phyloP scores from a whole-genome alignment of 1,140 invertebrate species.

The Tetramorium simillimum region DNA sequence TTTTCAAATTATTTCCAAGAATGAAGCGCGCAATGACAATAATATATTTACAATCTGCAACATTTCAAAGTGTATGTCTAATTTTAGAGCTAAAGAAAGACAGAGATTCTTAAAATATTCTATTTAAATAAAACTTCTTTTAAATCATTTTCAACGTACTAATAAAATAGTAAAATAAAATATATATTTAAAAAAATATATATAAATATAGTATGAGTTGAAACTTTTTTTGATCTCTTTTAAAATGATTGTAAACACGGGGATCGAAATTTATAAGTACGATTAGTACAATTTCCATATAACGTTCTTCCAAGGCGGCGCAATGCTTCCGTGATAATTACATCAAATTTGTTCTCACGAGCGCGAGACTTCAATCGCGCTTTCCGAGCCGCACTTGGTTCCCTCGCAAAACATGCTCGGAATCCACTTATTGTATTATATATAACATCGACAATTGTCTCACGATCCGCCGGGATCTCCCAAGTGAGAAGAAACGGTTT shows the following conservation, averaged over 20 bases:
- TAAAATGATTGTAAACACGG: neutral
- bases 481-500: constrained; percentile 54
- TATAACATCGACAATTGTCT: constrained; percentile 57
- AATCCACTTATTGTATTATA: constrained; percentile 53
- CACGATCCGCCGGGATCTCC: constrained; percentile 26
- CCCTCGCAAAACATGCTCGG: constrained; percentile 38
- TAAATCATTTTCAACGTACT: neutral
- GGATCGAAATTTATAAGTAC: constrained; percentile 26
- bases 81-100: neutral
- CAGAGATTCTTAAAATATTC: neutral
- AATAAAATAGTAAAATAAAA: neutral
- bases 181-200: too few relatives aligned
- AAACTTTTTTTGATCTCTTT: neutral
- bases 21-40: neutral
- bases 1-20: neutral
- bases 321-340: constrained; percentile 45
- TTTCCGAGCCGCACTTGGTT: constrained; percentile 14
- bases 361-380: constrained; percentile 34
- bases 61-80: neutral
- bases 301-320: neutral
- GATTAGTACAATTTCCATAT: constrained; percentile 38
- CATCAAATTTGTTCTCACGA: constrained; percentile 59
- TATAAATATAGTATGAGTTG: too few relatives aligned
- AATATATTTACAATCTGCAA: neutral
- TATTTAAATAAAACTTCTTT: neutral